Evolutionary conservation across 2,888 invertebrate genomes (phyloP), one percentile per base, ranked within the genome.

Genomic region (Dasysyrphus albostriatus): DNA sequence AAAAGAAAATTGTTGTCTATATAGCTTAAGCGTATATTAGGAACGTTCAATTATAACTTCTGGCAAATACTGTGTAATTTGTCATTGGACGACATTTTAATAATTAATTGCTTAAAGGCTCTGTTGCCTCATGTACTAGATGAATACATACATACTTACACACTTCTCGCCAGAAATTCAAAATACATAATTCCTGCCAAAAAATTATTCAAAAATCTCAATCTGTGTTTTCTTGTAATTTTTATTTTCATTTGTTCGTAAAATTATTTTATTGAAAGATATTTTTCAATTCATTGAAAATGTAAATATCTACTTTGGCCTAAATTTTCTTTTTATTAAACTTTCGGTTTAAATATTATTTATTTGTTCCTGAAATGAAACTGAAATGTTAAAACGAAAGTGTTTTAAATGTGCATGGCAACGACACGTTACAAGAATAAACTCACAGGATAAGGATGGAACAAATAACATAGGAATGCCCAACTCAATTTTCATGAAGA

Each of bases 311-410:
- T 4, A 47, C 5, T 54, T 32, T 24, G 6, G 3, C 58, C 34
- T n/a, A 8, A 32, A 56, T 4, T 5, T 34, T 37, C 2, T 19
- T 58, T 37, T 58, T 37, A 34, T 58, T 58, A 12, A 16, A 16
- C 10, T 16, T 37, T 58, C 9, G 4, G 9, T 16, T 34, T n/a
- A 2, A 59, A 39, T 37, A 12, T 16, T 58, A 34, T n/a, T 32
- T 39, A 44, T 19, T 37, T 59, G 9, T 47, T 37, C 24, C 47
- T 24, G 37, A 59, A 72, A 72, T 44, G 34, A 29, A 44, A 44
- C 39, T 24, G 24, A 3, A 24, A 24, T 3, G 39, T 39, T 39
- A 4, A 12, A 39, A 12, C 12, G 2, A 9, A 37, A 39, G 10
- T 39, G 39, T 42, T 14, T 42, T 5, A 42, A 14, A 42, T 14